Conservation (phyloP, 2,113 vertebrate species). For the Caloenas nicobarica region DNA sequence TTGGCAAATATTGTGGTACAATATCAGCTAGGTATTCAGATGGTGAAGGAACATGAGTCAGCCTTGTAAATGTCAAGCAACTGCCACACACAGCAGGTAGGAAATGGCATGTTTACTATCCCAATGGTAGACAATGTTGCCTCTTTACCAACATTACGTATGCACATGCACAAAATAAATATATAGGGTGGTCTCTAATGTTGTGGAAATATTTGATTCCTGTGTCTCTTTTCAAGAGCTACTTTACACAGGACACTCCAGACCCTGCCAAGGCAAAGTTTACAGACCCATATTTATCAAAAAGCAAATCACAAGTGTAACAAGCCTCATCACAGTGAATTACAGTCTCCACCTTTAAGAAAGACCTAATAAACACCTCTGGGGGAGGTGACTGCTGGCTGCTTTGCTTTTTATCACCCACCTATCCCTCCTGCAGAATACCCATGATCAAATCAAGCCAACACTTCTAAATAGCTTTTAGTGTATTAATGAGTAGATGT, state of each 20-base stretch:
- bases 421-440: not conserved
- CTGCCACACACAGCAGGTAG: not conserved
- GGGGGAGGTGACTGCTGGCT: not conserved
- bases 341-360: not conserved
- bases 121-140: not conserved
- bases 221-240: not conserved
- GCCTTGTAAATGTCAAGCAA: not conserved
- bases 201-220: not conserved
- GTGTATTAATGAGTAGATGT: not conserved
- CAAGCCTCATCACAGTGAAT: not conserved
- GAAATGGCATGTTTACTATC: not conserved
- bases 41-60: not conserved
- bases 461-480: not conserved
- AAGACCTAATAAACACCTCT: not conserved
- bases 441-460: not conserved
- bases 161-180: not conserved
- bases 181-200: not conserved
- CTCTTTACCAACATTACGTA: not conserved
- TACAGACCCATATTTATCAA: not conserved
- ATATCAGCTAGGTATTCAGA: rapidly evolving
- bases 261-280: not conserved
- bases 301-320: not conserved
- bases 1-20: not conserved
- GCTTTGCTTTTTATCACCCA: not conserved
- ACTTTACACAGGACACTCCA: not conserved